phyloP scores from a whole-genome alignment of 2,797 vertebrate genomes.

The Arctocebus calabarensis region DNA sequence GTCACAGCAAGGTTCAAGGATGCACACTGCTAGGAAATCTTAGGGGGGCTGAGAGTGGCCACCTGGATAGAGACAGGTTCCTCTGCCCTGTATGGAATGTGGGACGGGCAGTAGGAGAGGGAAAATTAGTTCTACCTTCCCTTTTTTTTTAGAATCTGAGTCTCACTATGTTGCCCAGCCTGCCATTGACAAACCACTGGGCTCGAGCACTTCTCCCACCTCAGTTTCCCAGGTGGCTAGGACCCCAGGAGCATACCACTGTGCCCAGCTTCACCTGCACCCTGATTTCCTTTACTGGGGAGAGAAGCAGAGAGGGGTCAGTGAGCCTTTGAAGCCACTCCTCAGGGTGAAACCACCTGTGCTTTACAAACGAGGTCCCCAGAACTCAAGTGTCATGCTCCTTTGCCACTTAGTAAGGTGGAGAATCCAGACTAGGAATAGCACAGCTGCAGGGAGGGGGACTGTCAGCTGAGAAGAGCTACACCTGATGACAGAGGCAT shows the following conservation, averaged over 20 bases:
- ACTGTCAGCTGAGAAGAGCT: neutral
- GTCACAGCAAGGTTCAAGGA: neutral
- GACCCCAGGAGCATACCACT: no score
- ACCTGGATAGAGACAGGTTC: neutral
- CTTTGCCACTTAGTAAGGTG: neutral
- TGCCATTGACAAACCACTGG: neutral
- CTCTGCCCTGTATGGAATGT: neutral
- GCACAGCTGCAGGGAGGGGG: rapidly evolving
- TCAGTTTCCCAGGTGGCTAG: neutral
- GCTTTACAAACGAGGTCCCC: neutral
- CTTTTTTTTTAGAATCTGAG: neutral
- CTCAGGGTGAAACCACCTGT: neutral
- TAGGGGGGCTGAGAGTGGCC: neutral
- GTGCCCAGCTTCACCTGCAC: no score
- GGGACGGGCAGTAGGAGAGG: neutral
- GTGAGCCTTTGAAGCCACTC: neutral
- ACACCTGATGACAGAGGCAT: neutral
- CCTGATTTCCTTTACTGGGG: neutral
- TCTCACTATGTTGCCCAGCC: neutral
- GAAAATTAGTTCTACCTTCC: neutral
- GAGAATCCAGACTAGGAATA: neutral
- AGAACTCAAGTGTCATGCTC: neutral
- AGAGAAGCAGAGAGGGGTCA: neutral
- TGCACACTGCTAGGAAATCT: neutral
- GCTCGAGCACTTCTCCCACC: neutral